Conservation (phyloP, 2,113 vertebrate genomes). For the Paratilapia polleni region DNA sequence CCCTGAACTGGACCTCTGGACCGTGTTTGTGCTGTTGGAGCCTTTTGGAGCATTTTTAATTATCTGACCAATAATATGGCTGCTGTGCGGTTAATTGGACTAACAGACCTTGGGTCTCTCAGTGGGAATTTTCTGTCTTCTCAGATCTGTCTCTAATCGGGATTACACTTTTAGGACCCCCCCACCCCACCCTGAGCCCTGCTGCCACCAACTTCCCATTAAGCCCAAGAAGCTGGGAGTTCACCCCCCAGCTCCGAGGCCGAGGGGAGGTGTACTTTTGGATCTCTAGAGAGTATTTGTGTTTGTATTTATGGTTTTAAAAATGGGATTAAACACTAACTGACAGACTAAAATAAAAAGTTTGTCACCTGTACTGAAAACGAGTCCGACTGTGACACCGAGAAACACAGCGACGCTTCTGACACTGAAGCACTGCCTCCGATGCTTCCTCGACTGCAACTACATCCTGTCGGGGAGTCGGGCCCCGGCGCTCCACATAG, state of each 20-base stretch:
- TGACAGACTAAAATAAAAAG: not conserved
- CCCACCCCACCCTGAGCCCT: too few species aligned
- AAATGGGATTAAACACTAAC: not conserved
- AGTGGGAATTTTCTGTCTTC: not conserved
- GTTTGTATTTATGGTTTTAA: not conserved
- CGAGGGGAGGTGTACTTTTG: too few species aligned
- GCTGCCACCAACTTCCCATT: too few species aligned
- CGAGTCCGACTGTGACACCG: conserved; percentile 4
- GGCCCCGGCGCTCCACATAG: conserved; percentile 61
- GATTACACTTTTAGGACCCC: not conserved
- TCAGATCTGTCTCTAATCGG: not conserved
- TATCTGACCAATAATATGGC: too few species aligned
- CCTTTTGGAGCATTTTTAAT: too few species aligned
- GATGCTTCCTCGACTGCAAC: conserved; percentile 51
- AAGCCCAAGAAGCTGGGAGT: not conserved
- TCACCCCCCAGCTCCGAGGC: not conserved
- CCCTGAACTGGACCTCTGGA: too few species aligned
- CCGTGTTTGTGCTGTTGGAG: too few species aligned
- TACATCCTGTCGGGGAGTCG: conserved; percentile 59
- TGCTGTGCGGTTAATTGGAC: too few species aligned
- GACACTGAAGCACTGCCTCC: not conserved
- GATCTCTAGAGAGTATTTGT: not conserved
- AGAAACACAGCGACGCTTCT: not conserved
- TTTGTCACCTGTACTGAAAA: conserved; percentile 50
- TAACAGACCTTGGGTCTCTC: too few species aligned